phyloP scores from a whole-genome alignment of 2,888 invertebrate genomes.

The Ichneumoninae sp. region DNA sequence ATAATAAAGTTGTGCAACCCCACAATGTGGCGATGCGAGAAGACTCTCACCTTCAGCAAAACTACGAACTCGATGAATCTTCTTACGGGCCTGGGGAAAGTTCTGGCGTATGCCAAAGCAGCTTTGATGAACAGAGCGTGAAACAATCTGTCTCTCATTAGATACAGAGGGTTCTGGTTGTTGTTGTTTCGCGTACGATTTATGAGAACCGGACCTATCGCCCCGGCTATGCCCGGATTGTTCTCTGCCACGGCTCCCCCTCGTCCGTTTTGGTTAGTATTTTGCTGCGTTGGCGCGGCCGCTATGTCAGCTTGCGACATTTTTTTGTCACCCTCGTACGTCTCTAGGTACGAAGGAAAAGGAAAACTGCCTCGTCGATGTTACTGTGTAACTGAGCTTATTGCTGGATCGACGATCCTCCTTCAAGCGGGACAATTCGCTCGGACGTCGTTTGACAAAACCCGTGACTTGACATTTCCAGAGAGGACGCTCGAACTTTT shows the following conservation, averaged over 20 bases:
- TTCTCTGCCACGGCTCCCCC: slow-evolving; percentile 67
- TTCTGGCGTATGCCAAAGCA: slow-evolving; percentile 95
- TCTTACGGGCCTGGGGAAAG: slow-evolving; percentile 93
- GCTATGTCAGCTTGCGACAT: slow-evolving; percentile 78
- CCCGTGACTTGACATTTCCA: slow-evolving; percentile 53
- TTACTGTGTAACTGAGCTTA: not conserved
- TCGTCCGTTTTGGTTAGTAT: slow-evolving; percentile 74
- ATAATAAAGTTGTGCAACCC: too few species aligned
- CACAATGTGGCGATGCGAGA: not conserved
- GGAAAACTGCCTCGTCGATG: not conserved
- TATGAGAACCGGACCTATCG: slow-evolving; percentile 72
- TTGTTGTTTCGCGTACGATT: slow-evolving; percentile 83
- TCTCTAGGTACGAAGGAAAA: not conserved
- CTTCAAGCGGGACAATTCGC: slow-evolving; percentile 1
- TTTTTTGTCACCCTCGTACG: not conserved
- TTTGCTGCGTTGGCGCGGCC: slow-evolving; percentile 74
- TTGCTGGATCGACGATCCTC: slow-evolving; percentile 13
- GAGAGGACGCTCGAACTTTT: not conserved
- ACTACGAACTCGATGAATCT: slow-evolving; percentile 94
- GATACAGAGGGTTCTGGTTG: slow-evolving; percentile 91
- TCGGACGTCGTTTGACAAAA: slow-evolving; percentile 17
- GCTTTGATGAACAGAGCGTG: slow-evolving; percentile 97
- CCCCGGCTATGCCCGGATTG: slow-evolving; percentile 71
- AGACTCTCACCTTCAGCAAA: slow-evolving; percentile 89
- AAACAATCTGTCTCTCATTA: slow-evolving; percentile 95